Percentiles rank a stretch among this genome's conserved stretches.
These are phyloP conservation scores for Sarcophaga variegata DNA, from an alignment of 2,888 invertebrate genomes.

Conservation along the genomic window DNA sequence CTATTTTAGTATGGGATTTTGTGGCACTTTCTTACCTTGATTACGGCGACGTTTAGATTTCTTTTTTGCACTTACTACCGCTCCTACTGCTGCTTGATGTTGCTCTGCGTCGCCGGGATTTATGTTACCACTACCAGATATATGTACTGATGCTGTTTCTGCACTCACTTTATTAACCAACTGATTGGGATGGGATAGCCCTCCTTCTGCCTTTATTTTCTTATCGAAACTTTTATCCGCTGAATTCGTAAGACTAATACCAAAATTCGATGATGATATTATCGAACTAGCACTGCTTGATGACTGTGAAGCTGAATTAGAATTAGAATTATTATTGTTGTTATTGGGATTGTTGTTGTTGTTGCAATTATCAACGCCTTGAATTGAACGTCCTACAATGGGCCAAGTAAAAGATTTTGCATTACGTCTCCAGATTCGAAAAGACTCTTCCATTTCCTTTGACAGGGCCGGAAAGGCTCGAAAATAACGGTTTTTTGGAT, in stretches of 20 bases:
- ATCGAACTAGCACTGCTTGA: slow-evolving; percentile 74
- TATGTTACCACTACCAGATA: background rate
- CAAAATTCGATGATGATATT: slow-evolving; percentile 70
- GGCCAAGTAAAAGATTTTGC: slow-evolving; percentile 77
- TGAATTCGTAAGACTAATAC: slow-evolving; percentile 7
- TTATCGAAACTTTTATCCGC: slow-evolving; percentile 56
- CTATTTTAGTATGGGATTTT: too few relatives aligned
- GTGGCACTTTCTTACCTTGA: slow-evolving; percentile 72
- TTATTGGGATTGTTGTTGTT: slow-evolving; percentile 53
- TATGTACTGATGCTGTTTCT: slow-evolving; percentile 26
- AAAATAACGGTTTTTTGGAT: slow-evolving; percentile 89
- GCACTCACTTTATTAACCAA: slow-evolving; percentile 62
- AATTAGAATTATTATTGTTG: slow-evolving; percentile 71
- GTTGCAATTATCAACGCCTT: slow-evolving; percentile 66
- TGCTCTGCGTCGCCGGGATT: slow-evolving; percentile 37
- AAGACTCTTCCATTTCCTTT: slow-evolving; percentile 81
- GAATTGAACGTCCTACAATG: slow-evolving; percentile 72
- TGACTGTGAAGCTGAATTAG: slow-evolving; percentile 62
- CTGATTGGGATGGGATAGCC: slow-evolving; percentile 5
- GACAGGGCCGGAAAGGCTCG: slow-evolving; percentile 89
- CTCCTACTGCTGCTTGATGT: slow-evolving; percentile 66
- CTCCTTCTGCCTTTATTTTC: slow-evolving; percentile 38
- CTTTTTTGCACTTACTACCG: slow-evolving; percentile 74
- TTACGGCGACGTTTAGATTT: slow-evolving; percentile 78
- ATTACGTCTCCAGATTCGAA: slow-evolving; percentile 74